These are phyloP conservation scores for Hydrozoanthus tunicans DNA, from an alignment of 64 coral and sea anemone species.

Conservation along the genomic window DNA sequence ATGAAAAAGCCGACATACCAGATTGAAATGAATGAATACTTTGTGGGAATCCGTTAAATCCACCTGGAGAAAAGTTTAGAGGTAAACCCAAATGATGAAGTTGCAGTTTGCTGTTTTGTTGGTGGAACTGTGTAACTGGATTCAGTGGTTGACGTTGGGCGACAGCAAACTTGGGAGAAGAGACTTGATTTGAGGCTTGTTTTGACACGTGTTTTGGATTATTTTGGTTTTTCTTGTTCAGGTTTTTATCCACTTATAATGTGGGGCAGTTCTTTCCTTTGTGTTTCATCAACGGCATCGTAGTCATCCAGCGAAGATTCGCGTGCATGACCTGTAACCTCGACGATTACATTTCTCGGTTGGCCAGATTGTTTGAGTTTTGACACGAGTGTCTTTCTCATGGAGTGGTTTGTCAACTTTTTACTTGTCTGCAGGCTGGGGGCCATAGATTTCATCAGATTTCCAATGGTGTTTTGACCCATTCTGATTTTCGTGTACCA, in stretches of 20 bases:
- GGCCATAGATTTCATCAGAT: conserved; percentile 56
- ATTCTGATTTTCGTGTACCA: conserved; percentile 1
- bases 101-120: too few relatives aligned
- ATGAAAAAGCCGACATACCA: too few relatives aligned
- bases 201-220: too few relatives aligned
- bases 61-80: too few relatives aligned
- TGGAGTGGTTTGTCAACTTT: conserved; percentile 67
- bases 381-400: conserved; percentile 40
- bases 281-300: neutral
- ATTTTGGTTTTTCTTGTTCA: too few relatives aligned
- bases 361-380: conserved; percentile 52
- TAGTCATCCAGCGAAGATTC: conserved; percentile 60
- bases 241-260: neutral
- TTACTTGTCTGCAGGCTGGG: neutral
- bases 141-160: too few relatives aligned
- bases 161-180: too few relatives aligned
- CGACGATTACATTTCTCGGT: conserved; percentile 21
- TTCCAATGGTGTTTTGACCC: neutral
- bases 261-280: neutral
- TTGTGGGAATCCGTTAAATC: too few relatives aligned
- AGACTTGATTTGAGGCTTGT: too few relatives aligned
- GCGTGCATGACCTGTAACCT: conserved; percentile 32
- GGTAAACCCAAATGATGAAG: too few relatives aligned
- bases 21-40: too few relatives aligned
- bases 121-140: too few relatives aligned